Evolutionary conservation across 2,888 invertebrate species (phyloP), one percentile per base, ranked within the genome.

Genomic region (Synergus gifuensis): DNA sequence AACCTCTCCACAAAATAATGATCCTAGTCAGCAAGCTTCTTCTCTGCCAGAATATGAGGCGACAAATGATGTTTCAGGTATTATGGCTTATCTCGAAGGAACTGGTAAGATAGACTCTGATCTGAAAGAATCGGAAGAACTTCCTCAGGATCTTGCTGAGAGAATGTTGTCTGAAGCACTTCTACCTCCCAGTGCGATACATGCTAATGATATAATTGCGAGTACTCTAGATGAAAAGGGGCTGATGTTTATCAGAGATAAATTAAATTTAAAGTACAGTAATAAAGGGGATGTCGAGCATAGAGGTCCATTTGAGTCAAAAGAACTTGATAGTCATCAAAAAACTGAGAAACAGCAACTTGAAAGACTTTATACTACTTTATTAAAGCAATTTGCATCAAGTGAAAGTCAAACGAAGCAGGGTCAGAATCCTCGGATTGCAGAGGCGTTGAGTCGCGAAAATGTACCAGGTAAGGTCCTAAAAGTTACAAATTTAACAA

Each of bases 151-250:
- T 40, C 36, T 73, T 73, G 89, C 87, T 14, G 89, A 91, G 44
- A 81, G 85, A 77, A 88, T 91, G 82, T 81, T 91, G 22, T 86
- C 88, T 22, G 89, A 90, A 64, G 89, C 89, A 63, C 82, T 91
- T 49, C 80, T 89, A 62, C 89, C 90, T 18, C 89, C 90, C 8
- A 90, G 88, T 82, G 85, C 87, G 4, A 79, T 89, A 22, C 85
- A 89, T 67, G 77, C 86, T 2, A 83, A 83, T 60, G 89, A 91
- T 66, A 90, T 92, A 44, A 86, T 91, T 67, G 89, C 90, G 16
- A 92, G 92, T 76, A 91, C 90, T 36, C 80, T 92, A 36, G 89
- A 90, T 78, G 82, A 86, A 78, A 82, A 89, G 44, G 87, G 83
- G 76, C 80, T 92, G 54, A 87, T 82, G 36, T 90, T 83, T 69